Evolutionary conservation across 2,797 vertebrate genomes (phyloP), one percentile per base, ranked within the genome.

Genomic region (Pseudocheirus occidentalis): DNA sequence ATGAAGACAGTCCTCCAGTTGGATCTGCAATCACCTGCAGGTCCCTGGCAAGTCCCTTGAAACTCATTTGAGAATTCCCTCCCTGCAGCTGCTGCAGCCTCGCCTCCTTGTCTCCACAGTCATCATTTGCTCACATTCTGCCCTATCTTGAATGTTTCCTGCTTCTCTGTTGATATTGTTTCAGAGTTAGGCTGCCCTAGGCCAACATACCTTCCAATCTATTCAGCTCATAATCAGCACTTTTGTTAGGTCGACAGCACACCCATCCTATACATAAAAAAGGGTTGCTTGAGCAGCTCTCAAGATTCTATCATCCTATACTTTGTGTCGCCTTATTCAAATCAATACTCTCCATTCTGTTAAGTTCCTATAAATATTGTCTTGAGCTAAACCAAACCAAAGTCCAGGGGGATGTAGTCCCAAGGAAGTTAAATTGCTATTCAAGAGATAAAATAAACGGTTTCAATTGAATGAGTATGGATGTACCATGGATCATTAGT

Each of bases 381-480:
- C 31, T 59, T 59, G 46, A 92, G 50, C 46, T 66, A 66, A 53
- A 92, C 18, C 29, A 31, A 53, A 54, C 16, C 31, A 66, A 92
- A 66, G 34, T 53, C 18, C 18, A 28, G 53, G 34, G 31, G 50
- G 12, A 92, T 66, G 13, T 62, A 62, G 29, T 0, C 29, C 46
- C 27, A 62, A 52, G 31, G 50, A 54, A 66, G 31, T 54, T 34
- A 92, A 66, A 27, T 4, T 50, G n/a, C 58, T 54, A 11, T 11
- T 6, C 40, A 62, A 66, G 29, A 40, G 27, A 54, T 53, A 92
- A 92, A 73, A 73, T 14, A 13, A 24, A 92, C 53, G 54, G 10
- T 92, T 92, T 90, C 29, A 58, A 29, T 89, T 94, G 94, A 90
- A 7, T 55, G 28, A 92, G 12, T 66, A 87, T 90, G n/a, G 46